A percentile compares a stretch with the other conserved stretches of the same genome.
Evolutionary conservation across 1,140 invertebrate genomes (phyloP).

Genomic region (Liolophura sinensis): DNA sequence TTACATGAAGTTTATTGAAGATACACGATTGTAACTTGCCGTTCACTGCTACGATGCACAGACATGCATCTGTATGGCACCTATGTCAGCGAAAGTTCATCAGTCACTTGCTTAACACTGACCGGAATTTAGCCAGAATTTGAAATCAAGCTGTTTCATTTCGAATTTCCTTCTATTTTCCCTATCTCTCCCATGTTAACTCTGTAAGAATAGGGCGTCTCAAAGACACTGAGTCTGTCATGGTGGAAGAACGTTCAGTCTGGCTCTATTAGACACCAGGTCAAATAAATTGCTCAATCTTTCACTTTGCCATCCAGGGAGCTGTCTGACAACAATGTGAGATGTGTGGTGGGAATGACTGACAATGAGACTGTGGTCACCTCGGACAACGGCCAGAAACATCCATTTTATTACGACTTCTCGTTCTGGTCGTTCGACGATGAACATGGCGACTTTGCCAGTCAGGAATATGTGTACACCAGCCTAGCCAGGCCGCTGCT

Average conservation of each 20-base stretch:
- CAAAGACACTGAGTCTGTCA: neutral
- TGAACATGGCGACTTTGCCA: conserved; percentile 38
- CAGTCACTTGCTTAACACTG: too few relatives aligned
- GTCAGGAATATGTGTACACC: conserved; percentile 52
- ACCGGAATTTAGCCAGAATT: too few relatives aligned
- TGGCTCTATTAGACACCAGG: neutral
- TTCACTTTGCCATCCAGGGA: conserved; percentile 54
- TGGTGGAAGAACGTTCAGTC: neutral
- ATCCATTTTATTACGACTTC: conserved; percentile 67
- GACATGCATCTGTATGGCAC: too few relatives aligned
- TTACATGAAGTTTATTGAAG: too few relatives aligned
- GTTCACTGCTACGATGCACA: too few relatives aligned
- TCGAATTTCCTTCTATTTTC: neutral
- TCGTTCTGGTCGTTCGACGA: conserved; percentile 66
- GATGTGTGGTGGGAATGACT: conserved; percentile 64
- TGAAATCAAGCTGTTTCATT: neutral
- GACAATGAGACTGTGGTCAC: conserved; percentile 62
- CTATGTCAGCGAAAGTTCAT: too few relatives aligned
- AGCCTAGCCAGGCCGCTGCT: conserved; percentile 52
- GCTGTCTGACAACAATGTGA: conserved; percentile 58
- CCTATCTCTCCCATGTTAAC: too few relatives aligned
- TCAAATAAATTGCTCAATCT: conserved; percentile 5
- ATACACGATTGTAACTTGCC: too few relatives aligned
- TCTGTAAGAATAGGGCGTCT: too few relatives aligned
- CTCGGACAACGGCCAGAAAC: conserved; percentile 57